Percentiles rank a stretch among this genome's conserved stretches.
These are phyloP conservation scores for Astyanax mexicanus DNA, from an alignment of 2,797 vertebrate genomes.

Conservation along the genomic window DNA sequence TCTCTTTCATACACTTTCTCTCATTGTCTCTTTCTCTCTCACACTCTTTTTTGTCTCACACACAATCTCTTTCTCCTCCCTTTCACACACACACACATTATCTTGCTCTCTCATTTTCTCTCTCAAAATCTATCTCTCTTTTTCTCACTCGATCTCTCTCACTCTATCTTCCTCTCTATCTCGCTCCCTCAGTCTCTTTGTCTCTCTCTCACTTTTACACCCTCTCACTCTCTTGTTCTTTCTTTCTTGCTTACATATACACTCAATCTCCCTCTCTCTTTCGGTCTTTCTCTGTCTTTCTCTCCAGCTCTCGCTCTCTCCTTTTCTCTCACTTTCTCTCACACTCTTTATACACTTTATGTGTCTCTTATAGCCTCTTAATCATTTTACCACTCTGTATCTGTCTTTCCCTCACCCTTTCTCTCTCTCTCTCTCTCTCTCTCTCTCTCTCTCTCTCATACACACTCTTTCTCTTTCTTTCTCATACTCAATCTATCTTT, in stretches of 20 bases:
- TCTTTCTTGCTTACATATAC: no score
- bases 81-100: constrained; percentile 5
- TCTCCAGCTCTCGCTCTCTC: constrained; percentile 22
- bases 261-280: not conserved
- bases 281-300: constrained; percentile 17
- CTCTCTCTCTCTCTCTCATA: no score
- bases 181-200: constrained; percentile 11
- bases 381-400: no score
- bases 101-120: not conserved
- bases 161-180: constrained; percentile 37
- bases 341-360: no score
- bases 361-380: no score
- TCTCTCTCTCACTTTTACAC: constrained; percentile 18
- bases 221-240: constrained; percentile 18
- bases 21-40: not conserved
- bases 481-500: no score
- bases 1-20: not conserved
- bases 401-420: no score
- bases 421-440: no score
- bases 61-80: not conserved
- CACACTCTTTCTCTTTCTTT: no score
- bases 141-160: not conserved
- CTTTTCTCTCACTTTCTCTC: not conserved
- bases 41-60: constrained; percentile 41
- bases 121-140: not conserved